Conservation (phyloP, 2,113 vertebrate genomes). For the Anguilla japonica region DNA sequence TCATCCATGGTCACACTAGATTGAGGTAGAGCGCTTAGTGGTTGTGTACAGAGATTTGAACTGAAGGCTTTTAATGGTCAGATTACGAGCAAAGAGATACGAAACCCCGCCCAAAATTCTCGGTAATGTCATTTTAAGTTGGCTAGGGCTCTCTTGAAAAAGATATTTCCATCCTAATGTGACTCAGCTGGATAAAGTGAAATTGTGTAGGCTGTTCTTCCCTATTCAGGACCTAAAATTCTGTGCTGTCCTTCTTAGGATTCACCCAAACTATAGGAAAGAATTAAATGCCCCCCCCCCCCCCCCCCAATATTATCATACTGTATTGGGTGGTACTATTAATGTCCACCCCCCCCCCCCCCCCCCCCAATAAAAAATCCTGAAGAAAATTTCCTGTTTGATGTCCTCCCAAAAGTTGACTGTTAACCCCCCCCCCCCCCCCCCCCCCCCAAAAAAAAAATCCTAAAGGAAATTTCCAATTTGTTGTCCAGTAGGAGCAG, state of each 20-base stretch:
- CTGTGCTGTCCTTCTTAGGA: background rate
- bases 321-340: no score
- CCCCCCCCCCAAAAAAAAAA: no score
- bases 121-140: no score
- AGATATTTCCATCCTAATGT: background rate
- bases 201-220: background rate
- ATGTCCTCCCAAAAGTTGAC: no score
- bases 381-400: no score
- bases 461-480: no score
- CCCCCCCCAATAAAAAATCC: no score
- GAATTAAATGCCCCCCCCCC: no score
- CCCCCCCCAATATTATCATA: no score
- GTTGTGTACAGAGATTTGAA: background rate
- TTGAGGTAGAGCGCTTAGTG: background rate
- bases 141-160: background rate
- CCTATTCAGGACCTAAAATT: background rate
- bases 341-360: no score
- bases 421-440: no score
- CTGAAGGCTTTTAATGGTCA: background rate
- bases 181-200: background rate
- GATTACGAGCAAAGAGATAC: background rate
- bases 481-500: background rate
- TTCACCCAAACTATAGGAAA: no score
- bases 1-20: background rate
- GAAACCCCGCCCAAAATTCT: background rate